Evolutionary conservation across 2,888 invertebrate genomes (phyloP), one percentile per base, ranked within the genome.

Genomic region (Amiota minor): DNA sequence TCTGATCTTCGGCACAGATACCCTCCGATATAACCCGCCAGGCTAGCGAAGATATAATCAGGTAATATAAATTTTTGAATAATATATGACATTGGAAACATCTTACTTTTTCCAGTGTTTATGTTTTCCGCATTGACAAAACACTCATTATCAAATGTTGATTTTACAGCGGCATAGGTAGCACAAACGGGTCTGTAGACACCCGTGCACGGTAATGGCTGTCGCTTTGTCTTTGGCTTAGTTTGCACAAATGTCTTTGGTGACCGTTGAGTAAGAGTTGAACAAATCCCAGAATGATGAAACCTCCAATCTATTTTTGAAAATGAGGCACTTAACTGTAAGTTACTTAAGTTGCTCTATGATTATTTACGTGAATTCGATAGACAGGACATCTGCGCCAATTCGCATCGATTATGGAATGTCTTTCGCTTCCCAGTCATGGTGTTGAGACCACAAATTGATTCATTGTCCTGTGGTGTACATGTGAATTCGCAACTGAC

Each of bases 61-160:
- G n/a, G 6, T 20, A 56, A 35, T 45, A 67, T 53, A 16, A 3
- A 35, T 35, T 35, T 14, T 53, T 20, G 23, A 14, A 18, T 47
- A 20, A 49, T 10, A n/a, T n/a, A n/a, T n/a, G 50, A 50, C n/a
- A n/a, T 53, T 53, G 53, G 45, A 45, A 0, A 35, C 6, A 6
- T 14, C 70, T 53, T 74, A 87, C 87, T 82, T 78, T 83, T 79
- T n/a, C 79, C 72, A 6, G 80, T 83, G 64, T 81, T 78, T 1
- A 83, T 76, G 72, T 87, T 87, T 77, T 87, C 87, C 9, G 86
- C 85, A 59, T 85, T 82, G 8, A 87, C 81, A 56, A 86, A 73
- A 16, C 87, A 87, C 77, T 87, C 87, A 62, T 86, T 87, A 74
- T 75, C 77, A 72, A 87, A 87, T 64, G 86, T 86, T 10, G 87